These are phyloP conservation scores for Mesoclemmys tuberculata DNA, from an alignment of 2,113 vertebrate species.

Conservation along the genomic window DNA sequence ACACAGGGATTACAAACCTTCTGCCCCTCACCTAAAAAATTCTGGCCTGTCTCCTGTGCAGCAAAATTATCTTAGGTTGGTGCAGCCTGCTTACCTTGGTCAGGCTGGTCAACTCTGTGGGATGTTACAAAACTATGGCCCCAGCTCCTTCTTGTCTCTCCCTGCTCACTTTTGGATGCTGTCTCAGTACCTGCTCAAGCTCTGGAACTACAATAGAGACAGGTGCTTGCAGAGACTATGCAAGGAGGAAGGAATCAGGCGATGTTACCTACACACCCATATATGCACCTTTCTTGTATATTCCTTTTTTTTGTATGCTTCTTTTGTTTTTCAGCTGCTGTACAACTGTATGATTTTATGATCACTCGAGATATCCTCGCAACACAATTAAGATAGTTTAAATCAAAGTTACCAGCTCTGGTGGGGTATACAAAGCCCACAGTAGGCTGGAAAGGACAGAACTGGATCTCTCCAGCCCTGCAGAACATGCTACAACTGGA, in stretches of 20 bases:
- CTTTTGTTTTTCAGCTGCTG: background rate
- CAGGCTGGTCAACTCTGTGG: background rate
- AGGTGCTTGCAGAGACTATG: background rate
- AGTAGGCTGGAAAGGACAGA: background rate
- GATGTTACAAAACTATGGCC: background rate
- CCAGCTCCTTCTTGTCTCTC: background rate
- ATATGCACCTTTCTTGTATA: background rate
- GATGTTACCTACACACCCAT: background rate
- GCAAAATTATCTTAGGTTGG: accelerated
- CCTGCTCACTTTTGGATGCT: background rate
- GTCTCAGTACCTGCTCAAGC: background rate
- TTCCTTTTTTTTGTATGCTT: background rate
- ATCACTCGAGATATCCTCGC: constrained; percentile 48
- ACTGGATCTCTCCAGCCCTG: background rate
- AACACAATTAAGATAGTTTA: constrained; percentile 34
- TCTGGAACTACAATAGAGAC: background rate
- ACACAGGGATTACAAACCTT: background rate
- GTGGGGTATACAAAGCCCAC: background rate
- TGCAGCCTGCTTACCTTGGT: accelerated
- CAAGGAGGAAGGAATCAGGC: background rate
- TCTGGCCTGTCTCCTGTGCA: background rate
- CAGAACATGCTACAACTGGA: background rate
- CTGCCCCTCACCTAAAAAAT: background rate
- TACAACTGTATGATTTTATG: constrained; percentile 27
- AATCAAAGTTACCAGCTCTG: constrained; percentile 41